phyloP scores from a whole-genome alignment of 53 echinoderm and acorn worm species.

The Glandiceps talaboti region DNA sequence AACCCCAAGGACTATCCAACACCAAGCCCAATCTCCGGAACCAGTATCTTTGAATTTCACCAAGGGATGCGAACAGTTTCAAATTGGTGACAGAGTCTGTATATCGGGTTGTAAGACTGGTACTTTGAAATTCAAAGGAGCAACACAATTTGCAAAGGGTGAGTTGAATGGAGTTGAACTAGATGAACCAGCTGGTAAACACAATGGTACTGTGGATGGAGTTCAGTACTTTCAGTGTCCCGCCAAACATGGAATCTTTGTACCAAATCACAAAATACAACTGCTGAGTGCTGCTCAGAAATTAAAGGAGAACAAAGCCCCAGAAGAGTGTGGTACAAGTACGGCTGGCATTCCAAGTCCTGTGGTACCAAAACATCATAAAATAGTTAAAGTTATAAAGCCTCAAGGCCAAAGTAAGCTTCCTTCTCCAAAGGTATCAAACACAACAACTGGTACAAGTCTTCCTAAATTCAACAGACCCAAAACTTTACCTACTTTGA shows the following conservation, averaged over 20 bases:
- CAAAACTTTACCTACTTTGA: slow-evolving; percentile 66
- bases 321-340: no score
- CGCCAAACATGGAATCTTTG: slow-evolving; percentile 70
- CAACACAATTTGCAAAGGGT: slow-evolving; percentile 91
- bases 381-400: no score
- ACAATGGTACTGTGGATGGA: slow-evolving; percentile 90
- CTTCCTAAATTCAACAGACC: slow-evolving; percentile 52
- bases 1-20: slow-evolving; percentile 50
- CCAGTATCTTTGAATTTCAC: no score
- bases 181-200: slow-evolving; percentile 68
- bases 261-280: slow-evolving; percentile 69
- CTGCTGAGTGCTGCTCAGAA: no score
- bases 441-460: background rate
- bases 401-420: background rate
- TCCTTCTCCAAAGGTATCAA: background rate
- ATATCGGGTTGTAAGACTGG: slow-evolving; percentile 68
- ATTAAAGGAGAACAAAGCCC: no score
- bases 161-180: slow-evolving; percentile 77
- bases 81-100: slow-evolving; percentile 70
- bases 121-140: slow-evolving; percentile 79
- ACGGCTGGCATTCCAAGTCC: no score
- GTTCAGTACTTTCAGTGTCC: slow-evolving; percentile 91
- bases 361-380: no score
- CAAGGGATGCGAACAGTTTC: slow-evolving; percentile 58
- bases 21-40: slow-evolving; percentile 7